Base-by-base conservation (phyloP, 1,140 invertebrate genomes). In the Linepithema humile region DNA sequence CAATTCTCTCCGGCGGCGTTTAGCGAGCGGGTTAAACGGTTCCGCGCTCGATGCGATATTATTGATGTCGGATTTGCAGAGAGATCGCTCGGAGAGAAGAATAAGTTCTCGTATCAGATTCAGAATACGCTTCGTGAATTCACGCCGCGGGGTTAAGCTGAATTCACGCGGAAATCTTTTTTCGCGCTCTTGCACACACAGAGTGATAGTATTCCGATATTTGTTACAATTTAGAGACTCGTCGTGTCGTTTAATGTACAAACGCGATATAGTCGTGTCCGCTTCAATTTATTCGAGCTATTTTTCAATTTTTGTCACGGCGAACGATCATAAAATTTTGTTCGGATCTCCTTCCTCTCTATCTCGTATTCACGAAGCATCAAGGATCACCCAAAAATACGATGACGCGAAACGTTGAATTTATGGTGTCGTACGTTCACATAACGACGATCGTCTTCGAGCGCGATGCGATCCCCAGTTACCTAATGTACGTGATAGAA, bases 401-500 rank as follows among this genome's bases (percentile, higher is more conserved):
- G 69, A 40, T 12, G 45, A 43, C 45, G 59, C 32, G 20, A 12
- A 12, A 15, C 38, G n/a, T 57, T 59, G 72, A 77, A 64, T 62
- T 64, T 77, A 83, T 38, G 32, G 15, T 60, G 23, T 75, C 55
- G 20, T 75, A 38, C 10, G 12, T 0, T 48, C 78, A 3, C 35
- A 53, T 48, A 23, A 73, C 40, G 43, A 72, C 78, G 20, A 57
- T 70, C 45, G n/a, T 7, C 26, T 23, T 69, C 32, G 45, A 53
- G 65, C n/a, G 40, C 7, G 4, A 6, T 9, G n/a, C 55, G 26
- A 78, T 69, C 43, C 48, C 23, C 75, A 38, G 75, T 70, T 45
- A 80, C 48, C 6, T 40, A 55, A n/a, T 7, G 40, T 48, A 87
- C 85, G 85, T 77, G 84, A 77, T 82, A 60, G 72, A 65, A 87